Evolutionary conservation across 2,113 vertebrate species (phyloP).

Genomic region (Pogonocichla stellata): DNA sequence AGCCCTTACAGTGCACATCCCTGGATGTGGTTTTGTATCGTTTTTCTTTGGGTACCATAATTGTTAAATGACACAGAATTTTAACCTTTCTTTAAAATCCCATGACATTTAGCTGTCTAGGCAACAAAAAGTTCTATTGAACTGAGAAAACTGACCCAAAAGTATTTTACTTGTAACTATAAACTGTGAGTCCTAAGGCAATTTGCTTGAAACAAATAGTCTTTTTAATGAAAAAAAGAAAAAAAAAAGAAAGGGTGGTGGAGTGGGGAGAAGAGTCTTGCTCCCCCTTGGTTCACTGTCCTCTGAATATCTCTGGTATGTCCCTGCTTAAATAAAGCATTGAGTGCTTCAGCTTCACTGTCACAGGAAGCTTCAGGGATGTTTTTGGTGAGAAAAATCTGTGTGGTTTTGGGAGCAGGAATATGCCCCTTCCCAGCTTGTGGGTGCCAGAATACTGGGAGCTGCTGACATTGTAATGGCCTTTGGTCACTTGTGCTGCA

Average conservation of each 20-base stretch:
- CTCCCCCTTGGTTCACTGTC: background rate
- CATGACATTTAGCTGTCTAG: constrained; percentile 75
- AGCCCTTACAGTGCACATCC: background rate
- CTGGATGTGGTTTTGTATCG: constrained; percentile 1
- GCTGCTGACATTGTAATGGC: background rate
- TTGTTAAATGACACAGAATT: constrained; percentile 48
- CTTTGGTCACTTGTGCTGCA: background rate
- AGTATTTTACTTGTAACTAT: constrained; percentile 67
- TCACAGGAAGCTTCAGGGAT: background rate
- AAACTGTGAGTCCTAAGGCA: constrained; percentile 66
- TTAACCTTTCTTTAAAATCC: constrained; percentile 76
- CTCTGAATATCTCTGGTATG: background rate
- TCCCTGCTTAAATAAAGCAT: background rate
- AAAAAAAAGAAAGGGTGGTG: background rate
- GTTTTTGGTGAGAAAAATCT: background rate
- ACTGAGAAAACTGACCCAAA: constrained; percentile 27
- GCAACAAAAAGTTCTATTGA: constrained; percentile 78
- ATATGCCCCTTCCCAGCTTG: background rate
- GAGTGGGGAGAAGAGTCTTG: background rate
- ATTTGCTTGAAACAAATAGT: constrained; percentile 55
- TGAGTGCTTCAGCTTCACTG: background rate
- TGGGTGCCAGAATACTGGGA: background rate
- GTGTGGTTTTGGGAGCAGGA: background rate
- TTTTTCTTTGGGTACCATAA: constrained; percentile 48
- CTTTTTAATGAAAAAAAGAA: background rate